Evolutionary conservation across 2,113 vertebrate genomes (phyloP).

Genomic region (Alosa alosa): DNA sequence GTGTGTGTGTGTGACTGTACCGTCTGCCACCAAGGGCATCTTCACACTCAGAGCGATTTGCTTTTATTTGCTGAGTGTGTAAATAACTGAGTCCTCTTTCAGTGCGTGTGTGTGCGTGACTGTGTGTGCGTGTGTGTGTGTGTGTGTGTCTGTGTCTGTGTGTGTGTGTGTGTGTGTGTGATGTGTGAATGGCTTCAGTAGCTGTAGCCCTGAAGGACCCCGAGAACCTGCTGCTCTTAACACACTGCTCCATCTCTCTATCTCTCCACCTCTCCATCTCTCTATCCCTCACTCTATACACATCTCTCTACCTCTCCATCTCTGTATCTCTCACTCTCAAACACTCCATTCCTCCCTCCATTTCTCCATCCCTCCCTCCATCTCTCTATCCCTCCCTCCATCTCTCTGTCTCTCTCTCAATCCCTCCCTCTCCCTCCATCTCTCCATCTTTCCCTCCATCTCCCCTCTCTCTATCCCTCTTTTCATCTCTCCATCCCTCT

Average conservation of each 20-base stretch:
- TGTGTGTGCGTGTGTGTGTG: not conserved
- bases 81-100: not conserved
- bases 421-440: not conserved
- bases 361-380: no score
- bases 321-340: no score
- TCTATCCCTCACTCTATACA: not conserved
- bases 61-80: not conserved
- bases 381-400: not conserved
- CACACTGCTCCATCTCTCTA: not conserved
- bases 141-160: slow-evolving; percentile 4
- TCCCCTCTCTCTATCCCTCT: not conserved
- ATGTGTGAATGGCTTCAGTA: no score
- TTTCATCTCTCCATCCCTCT: slow-evolving; percentile 27
- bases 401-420: not conserved
- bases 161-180: no score
- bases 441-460: not conserved
- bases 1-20: not conserved
- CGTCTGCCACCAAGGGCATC: not conserved
- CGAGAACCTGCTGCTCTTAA: not conserved
- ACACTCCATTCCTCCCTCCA: slow-evolving; percentile 30
- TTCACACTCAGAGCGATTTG: not conserved
- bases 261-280: no score
- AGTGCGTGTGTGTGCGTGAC: not conserved
- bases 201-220: no score
- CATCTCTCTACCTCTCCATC: not conserved